phyloP scores from a whole-genome alignment of 2,113 vertebrate species.

The Corydoras maculifer region DNA sequence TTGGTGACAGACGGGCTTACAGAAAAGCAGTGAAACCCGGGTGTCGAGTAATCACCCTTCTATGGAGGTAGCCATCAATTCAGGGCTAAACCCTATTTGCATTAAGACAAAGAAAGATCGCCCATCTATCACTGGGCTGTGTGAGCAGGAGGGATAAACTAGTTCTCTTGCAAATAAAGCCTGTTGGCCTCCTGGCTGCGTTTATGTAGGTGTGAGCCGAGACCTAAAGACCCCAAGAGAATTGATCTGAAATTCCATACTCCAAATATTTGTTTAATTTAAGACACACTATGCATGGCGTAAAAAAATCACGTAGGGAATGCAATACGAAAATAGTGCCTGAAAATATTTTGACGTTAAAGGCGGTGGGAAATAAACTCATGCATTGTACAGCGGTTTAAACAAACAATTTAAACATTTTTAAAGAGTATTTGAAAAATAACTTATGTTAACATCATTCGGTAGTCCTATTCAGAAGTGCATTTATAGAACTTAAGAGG shows the following conservation, averaged over 20 bases:
- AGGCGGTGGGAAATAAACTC: too few species aligned
- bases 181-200: constrained; percentile 67
- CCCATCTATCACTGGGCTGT: constrained; percentile 63
- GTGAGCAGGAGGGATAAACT: constrained; percentile 54
- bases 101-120: constrained; percentile 68
- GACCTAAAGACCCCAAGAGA: constrained; percentile 61
- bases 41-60: constrained; percentile 59
- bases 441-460: too few species aligned
- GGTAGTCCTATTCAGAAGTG: too few species aligned
- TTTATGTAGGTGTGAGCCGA: constrained; percentile 70
- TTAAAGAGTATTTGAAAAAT: too few species aligned
- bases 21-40: constrained; percentile 45
- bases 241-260: constrained; percentile 63
- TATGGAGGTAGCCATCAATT: constrained; percentile 69
- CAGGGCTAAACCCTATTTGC: constrained; percentile 71
- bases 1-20: constrained; percentile 42
- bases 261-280: constrained; percentile 1
- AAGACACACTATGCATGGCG: too few species aligned
- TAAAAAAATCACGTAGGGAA: too few species aligned
- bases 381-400: too few species aligned
- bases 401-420: too few species aligned
- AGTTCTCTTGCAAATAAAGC: constrained; percentile 68
- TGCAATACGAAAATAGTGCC: too few species aligned
- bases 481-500: too few species aligned
- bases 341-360: too few species aligned